phyloP scores from a whole-genome alignment of 2,888 invertebrate species.

The Amphipoea oculea region DNA sequence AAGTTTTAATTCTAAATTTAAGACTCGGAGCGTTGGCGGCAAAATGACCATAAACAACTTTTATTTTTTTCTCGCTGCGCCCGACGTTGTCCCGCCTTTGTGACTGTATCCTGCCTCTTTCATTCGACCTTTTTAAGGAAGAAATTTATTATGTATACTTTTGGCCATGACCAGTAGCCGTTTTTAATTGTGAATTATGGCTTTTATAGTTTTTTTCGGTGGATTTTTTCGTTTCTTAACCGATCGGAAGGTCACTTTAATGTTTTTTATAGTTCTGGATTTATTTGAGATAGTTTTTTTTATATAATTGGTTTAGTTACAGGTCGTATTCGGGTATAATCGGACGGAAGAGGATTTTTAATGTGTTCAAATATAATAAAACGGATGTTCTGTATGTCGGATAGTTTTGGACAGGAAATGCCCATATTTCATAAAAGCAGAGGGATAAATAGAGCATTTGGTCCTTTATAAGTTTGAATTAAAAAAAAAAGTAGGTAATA shows the following conservation, averaged over 20 bases:
- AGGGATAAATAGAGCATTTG: slow-evolving; percentile 7
- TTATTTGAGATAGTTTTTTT: slow-evolving; percentile 75
- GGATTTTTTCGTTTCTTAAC: slow-evolving; percentile 82
- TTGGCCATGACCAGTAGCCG: slow-evolving; percentile 90
- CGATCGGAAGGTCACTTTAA: slow-evolving; percentile 86
- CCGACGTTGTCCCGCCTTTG: slow-evolving; percentile 84
- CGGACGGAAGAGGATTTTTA: slow-evolving; percentile 79
- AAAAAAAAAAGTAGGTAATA: neutral
- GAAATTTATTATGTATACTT: slow-evolving; percentile 90
- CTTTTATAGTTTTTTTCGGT: slow-evolving; percentile 73
- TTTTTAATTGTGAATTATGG: slow-evolving; percentile 90
- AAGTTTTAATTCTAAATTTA: slow-evolving; percentile 86
- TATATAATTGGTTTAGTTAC: slow-evolving; percentile 82
- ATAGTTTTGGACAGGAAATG: slow-evolving; percentile 67
- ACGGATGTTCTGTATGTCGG: slow-evolving; percentile 81
- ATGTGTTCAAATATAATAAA: slow-evolving; percentile 77
- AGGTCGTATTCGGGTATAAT: slow-evolving; percentile 82
- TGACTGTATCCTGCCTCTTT: slow-evolving; percentile 89
- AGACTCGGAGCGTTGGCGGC: slow-evolving; percentile 87
- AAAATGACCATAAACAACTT: slow-evolving; percentile 88
- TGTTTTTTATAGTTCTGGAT: slow-evolving; percentile 82
- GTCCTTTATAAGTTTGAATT: too few relatives aligned
- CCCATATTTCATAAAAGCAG: slow-evolving; percentile 36
- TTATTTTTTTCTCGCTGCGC: slow-evolving; percentile 82
- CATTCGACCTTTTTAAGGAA: slow-evolving; percentile 89